Conservation (phyloP, 2,888 invertebrate species). For the Drosophila incognita region DNA sequence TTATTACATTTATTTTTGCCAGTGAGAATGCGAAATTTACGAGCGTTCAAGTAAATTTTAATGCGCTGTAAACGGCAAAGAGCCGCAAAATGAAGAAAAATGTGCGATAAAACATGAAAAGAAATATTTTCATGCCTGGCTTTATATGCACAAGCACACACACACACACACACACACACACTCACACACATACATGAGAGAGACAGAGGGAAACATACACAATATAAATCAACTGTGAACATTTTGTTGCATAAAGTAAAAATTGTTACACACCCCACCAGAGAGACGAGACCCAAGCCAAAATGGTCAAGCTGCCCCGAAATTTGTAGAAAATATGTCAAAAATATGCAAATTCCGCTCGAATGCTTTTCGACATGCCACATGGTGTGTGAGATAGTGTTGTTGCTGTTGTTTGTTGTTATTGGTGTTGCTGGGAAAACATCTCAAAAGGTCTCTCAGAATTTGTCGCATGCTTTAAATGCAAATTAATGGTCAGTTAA, state of each 20-base stretch:
- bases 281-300: slow-evolving; percentile 11
- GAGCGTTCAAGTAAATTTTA: slow-evolving; percentile 71
- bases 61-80: slow-evolving; percentile 66
- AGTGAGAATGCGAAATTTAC: slow-evolving; percentile 62
- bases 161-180: slow-evolving; percentile 18
- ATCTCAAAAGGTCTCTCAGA: slow-evolving; percentile 44
- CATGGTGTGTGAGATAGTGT: slow-evolving; percentile 33
- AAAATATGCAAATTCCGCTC: slow-evolving; percentile 72
- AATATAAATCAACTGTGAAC: slow-evolving; percentile 72
- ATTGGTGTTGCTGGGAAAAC: slow-evolving; percentile 43
- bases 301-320: slow-evolving; percentile 58
- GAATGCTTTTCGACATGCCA: slow-evolving; percentile 36
- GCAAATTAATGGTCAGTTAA: slow-evolving; percentile 81
- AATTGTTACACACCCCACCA: slow-evolving; percentile 44
- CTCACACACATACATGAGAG: not conserved
- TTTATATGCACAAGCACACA: slow-evolving; percentile 20
- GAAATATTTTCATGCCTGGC: slow-evolving; percentile 51
- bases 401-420: slow-evolving; percentile 3
- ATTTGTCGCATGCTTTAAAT: slow-evolving; percentile 70
- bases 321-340: slow-evolving; percentile 73
- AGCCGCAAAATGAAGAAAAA: slow-evolving; percentile 65
- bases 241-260: slow-evolving; percentile 60
- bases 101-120: slow-evolving; percentile 73
- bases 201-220: not conserved
- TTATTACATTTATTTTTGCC: slow-evolving; percentile 61